Evolutionary conservation across 2,888 invertebrate genomes (phyloP).

Genomic region (Camptogramma bilineatum): DNA sequence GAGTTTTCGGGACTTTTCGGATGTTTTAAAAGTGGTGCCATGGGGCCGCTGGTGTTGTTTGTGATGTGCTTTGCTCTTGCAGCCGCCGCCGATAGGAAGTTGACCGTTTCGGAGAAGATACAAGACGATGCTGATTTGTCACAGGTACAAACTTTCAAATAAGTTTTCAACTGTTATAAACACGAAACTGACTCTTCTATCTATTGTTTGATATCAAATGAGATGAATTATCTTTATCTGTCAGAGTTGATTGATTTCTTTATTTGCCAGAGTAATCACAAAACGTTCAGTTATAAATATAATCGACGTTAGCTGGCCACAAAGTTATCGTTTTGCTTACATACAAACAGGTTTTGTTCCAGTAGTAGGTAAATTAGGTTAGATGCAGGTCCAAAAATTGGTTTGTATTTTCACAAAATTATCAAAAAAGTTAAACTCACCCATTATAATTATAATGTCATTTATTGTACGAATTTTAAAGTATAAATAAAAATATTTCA

Average conservation of each 20-base stretch:
- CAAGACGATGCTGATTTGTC: conserved; percentile 88
- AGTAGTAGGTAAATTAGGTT: conserved; percentile 4
- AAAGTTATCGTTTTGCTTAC: conserved; percentile 17
- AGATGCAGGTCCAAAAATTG: not conserved
- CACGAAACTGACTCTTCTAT: not conserved
- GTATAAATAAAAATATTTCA: no score
- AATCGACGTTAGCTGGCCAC: not conserved
- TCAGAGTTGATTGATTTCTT: not conserved
- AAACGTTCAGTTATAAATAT: not conserved
- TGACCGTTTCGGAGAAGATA: conserved; percentile 87
- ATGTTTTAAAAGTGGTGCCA: conserved; percentile 60
- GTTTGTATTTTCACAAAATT: not conserved
- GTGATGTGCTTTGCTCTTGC: conserved; percentile 68
- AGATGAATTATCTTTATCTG: not conserved
- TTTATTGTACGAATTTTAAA: no score
- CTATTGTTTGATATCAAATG: not conserved
- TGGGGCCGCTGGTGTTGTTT: conserved; percentile 74
- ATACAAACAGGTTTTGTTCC: conserved; percentile 15
- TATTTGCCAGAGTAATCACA: not conserved
- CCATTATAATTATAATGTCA: no score
- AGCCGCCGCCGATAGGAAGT: conserved; percentile 67
- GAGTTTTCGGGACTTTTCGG: conserved; percentile 56
- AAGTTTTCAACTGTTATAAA: conserved; percentile 41
- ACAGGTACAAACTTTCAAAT: conserved; percentile 84
- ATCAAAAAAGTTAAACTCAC: no score